These are phyloP conservation scores for Columba livia DNA, from an alignment of 2,113 vertebrate genomes.

Conservation along the genomic window DNA sequence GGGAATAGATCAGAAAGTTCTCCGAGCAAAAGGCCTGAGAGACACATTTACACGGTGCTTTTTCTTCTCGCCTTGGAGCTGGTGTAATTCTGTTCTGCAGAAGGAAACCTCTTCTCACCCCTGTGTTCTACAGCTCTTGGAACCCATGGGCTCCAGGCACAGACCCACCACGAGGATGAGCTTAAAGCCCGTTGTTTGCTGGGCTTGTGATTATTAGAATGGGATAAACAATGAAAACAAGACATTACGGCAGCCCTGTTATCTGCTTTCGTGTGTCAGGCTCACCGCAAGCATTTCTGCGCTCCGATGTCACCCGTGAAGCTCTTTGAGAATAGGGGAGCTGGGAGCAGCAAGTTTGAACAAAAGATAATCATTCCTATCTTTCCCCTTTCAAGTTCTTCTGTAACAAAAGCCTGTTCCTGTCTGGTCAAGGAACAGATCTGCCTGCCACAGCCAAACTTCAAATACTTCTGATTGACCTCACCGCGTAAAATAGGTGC, in stretches of 20 bases:
- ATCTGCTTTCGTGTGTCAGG: accelerated
- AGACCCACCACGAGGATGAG: not conserved
- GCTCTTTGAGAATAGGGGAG: not conserved
- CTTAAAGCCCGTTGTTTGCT: not conserved
- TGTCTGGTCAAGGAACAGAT: slow-evolving; percentile 24
- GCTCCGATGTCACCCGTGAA: not conserved
- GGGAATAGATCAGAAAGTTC: slow-evolving; percentile 11
- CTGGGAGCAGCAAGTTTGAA: not conserved
- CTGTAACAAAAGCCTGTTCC: not conserved
- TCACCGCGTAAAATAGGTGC: not conserved
- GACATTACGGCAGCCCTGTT: not conserved
- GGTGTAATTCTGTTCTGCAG: not conserved
- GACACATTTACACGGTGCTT: not conserved
- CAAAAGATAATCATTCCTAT: not conserved
- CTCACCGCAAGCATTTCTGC: accelerated
- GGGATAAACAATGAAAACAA: not conserved
- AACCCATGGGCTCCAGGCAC: accelerated
- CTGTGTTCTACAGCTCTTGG: not conserved
- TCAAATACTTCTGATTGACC: slow-evolving; percentile 50
- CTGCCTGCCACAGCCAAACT: not conserved
- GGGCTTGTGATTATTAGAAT: not conserved
- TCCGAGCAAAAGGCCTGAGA: not conserved
- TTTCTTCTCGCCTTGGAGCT: accelerated
- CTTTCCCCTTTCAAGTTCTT: slow-evolving; percentile 12
- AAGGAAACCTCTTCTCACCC: not conserved